A percentile compares a stretch with the other conserved stretches of the same genome.
phyloP scores from a whole-genome alignment of 2,797 vertebrate genomes.

The Oreochromis grahami region DNA sequence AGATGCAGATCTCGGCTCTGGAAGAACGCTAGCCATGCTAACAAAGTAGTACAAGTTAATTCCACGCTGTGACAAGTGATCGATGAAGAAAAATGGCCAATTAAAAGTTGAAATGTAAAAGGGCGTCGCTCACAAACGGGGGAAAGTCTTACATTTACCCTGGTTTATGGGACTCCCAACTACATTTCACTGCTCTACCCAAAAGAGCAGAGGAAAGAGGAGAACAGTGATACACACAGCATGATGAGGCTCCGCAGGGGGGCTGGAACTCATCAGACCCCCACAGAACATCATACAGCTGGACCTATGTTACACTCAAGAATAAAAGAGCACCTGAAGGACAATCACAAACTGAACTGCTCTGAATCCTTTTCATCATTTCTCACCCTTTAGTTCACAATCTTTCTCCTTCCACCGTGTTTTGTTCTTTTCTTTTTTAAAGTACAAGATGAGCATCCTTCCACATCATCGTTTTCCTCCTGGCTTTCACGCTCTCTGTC shows the following conservation, averaged over 20 bases:
- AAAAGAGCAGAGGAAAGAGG: neutral
- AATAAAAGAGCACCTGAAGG: conserved; percentile 30
- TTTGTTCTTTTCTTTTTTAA: neutral
- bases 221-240: neutral
- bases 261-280: conserved; percentile 56
- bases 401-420: neutral
- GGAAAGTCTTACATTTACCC: neutral
- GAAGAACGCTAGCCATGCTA: conserved; percentile 5
- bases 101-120: conserved; percentile 47
- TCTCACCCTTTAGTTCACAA: neutral
- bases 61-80: conserved; percentile 11
- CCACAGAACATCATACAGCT: conserved; percentile 19
- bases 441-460: neutral
- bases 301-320: conserved; percentile 6
- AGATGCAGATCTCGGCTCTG: neutral
- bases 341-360: conserved; percentile 30
- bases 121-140: neutral
- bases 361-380: conserved; percentile 2
- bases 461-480: neutral
- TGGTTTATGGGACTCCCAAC: neutral
- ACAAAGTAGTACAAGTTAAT: conserved; percentile 15
- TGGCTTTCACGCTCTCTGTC: neutral
- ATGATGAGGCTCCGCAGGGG: conserved; percentile 56
- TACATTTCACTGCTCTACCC: conserved; percentile 6
- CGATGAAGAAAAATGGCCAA: conserved; percentile 39